A percentile compares a stretch with the other conserved stretches of the same genome.
Conservation (phyloP, 2,888 invertebrate genomes). For the Anagyrus pseudococci region DNA sequence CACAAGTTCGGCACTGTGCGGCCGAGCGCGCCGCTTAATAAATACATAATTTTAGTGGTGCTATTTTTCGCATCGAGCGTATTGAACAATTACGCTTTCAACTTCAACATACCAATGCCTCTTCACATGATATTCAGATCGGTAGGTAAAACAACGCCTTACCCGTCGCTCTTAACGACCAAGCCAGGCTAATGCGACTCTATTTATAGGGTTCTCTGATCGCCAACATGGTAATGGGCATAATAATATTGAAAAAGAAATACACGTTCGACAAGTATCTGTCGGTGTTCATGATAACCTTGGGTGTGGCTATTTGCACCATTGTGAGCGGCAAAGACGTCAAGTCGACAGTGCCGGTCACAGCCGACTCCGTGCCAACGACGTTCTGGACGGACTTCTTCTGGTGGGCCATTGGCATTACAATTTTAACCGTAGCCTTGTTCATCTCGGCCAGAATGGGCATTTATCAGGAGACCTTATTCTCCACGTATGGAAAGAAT, state of each 20-base stretch:
- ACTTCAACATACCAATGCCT: conserved; percentile 97
- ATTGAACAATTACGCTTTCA: conserved; percentile 93
- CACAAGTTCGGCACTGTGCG: conserved; percentile 83
- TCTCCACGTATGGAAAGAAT: conserved; percentile 86
- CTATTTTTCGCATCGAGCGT: conserved; percentile 94
- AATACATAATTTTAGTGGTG: conserved; percentile 81
- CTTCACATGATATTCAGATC: conserved; percentile 98
- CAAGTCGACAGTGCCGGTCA: conserved; percentile 61
- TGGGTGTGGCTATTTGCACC: conserved; percentile 92
- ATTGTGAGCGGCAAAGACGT: conserved; percentile 82
- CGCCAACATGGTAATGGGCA: conserved; percentile 95
- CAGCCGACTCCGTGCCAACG: conserved; percentile 57
- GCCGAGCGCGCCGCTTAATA: conserved; percentile 76
- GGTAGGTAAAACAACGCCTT: conserved; percentile 64
- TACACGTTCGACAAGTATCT: conserved; percentile 86
- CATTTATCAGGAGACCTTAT: conserved; percentile 89
- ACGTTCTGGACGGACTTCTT: conserved; percentile 65
- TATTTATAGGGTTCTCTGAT: conserved; percentile 85
- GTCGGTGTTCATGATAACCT: conserved; percentile 90
- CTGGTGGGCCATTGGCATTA: conserved; percentile 76
- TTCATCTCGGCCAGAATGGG: conserved; percentile 96
- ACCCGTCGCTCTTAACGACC: background rate
- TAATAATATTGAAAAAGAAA: conserved; percentile 82
- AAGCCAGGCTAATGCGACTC: background rate
- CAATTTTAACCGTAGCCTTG: conserved; percentile 83